Evolutionary conservation across 2,888 invertebrate species (phyloP), one percentile per base, ranked within the genome.

Genomic region (Coleophora flavipennella): DNA sequence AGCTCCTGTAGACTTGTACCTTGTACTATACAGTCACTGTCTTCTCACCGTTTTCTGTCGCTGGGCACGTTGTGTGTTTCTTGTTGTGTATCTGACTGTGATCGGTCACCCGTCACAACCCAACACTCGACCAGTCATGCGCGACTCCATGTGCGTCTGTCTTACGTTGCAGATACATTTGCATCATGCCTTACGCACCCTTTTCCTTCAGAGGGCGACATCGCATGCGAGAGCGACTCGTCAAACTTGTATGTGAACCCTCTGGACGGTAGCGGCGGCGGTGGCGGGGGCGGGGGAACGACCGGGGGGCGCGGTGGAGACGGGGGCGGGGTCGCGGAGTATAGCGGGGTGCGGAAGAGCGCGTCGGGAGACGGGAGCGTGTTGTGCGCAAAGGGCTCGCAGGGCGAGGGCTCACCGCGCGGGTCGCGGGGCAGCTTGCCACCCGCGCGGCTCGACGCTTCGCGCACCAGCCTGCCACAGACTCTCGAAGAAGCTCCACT

Each of bases 171-270:
- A 66, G 97, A 97, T 83, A 97, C 97, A 55, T 97, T 95, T 85
- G 95, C 95, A 78, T 96, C 95, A 84, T 97, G 97, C 87, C 93
- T 95, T 86, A 96, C 97, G 66, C 96, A 96, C 87, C 95, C 95
- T 66, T 95, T 93, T 86, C 90, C 92, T 79, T 95, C 95, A 62
- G 93, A 94, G 86, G 91, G 89, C 70, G 91, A 91, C 84, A 86
- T 91, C 66, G 89, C 90, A 55, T 86, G 87, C 70, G 89, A 89
- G 67, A 84, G 81, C 65, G 91, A 91, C 74, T 90, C 90, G 75
- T 93, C 93, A 74, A 94, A 94, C 86, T 87, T 95, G 67, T 95
- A 95, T 81, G 92, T 95, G 70, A 95, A 94, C 84, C 94, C 95
- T 43, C 76, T 95, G 85, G 92, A 92, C 65, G 91, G 91, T 79